Conservation (phyloP, 1,140 invertebrate species). For the Leucophenga varia region DNA sequence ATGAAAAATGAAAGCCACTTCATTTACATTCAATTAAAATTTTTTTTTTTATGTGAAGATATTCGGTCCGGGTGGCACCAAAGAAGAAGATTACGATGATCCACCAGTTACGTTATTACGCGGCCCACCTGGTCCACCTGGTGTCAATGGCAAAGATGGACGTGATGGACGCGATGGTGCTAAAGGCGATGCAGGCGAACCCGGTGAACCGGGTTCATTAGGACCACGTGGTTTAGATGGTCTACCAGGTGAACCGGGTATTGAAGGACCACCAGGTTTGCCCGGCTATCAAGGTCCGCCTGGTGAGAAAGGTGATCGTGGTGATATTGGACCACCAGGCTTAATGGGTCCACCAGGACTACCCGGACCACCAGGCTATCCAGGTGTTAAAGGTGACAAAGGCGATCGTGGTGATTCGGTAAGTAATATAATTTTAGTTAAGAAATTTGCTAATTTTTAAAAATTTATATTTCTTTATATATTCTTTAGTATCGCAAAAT, state of each 20-base stretch:
- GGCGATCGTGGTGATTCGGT: constrained; percentile 92
- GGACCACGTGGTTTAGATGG: constrained; percentile 60
- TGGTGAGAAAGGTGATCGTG: constrained; percentile 87
- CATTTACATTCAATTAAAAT: too few species aligned
- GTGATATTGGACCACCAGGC: constrained; percentile 84
- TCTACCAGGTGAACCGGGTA: constrained; percentile 52
- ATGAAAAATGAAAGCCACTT: too few species aligned
- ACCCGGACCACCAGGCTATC: constrained; percentile 77
- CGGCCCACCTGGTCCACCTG: constrained; percentile 63
- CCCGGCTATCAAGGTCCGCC: constrained; percentile 82
- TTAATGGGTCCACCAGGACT: constrained; percentile 77
- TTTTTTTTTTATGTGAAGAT: constrained; percentile 27
- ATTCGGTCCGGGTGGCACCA: constrained; percentile 51
- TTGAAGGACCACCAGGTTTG: constrained; percentile 61
- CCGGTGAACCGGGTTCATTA: constrained; percentile 84
- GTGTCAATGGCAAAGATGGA: constrained; percentile 64
- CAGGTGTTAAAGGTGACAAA: constrained; percentile 84
- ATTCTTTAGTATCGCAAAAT: constrained; percentile 89
- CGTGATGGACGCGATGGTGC: constrained; percentile 60
- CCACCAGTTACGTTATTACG: constrained; percentile 48
- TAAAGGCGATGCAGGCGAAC: constrained; percentile 72
- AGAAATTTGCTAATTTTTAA: constrained; percentile 39
- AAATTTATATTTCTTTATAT: constrained; percentile 24
- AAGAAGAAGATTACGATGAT: constrained; percentile 55
- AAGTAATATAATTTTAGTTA: constrained; percentile 56